Base-by-base conservation (phyloP, 2,113 vertebrate genomes). In the Recurvirostra avosetta region DNA sequence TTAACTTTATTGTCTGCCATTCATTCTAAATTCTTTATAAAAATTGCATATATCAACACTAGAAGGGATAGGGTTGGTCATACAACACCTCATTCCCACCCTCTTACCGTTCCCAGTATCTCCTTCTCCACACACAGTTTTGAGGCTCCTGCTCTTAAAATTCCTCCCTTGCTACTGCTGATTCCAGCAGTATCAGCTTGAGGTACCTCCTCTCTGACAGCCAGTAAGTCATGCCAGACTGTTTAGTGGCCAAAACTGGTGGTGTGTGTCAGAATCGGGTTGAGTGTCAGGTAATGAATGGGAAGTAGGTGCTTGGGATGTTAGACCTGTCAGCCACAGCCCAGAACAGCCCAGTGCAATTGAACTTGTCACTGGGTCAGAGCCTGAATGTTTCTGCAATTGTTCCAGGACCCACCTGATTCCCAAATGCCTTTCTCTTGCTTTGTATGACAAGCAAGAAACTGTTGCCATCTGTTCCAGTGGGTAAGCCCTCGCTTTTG, bases 251-350 rank as follows among this genome's bases (percentile, higher is more conserved):
- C 61, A 90, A 22, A 75, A 43, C 47, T 19, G 38, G 30, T 15
- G n/a, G 29, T 34, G 29, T 50, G 65, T 41, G 73, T 53, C 0
- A 0, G 58, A 74, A 22, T 15, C 1, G 0, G 15, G 22, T 1
- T 47, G 38, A 50, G 6, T 40, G 76, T 90, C 59, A 65, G 1
- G 1, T 68, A 30, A 38, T n/a, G 65, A 81, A 67, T 41, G 47
- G 22, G 26, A 76, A 62, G 30, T 26, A 40, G 76, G 34, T 53
- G 21, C 18, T 30, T 3, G 2, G n/a, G 38, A 29, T 58, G 15
- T 66, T 34, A 3, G 1, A 53, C 12, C 55, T 74, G 77, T 49
- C n/a, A 62, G 63, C n/a, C 3, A 0, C 41, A 84, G 70, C 65
- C 65, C 41, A 52, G 32, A 85, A 36, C n/a, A 72, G 75, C 62